Conservation (phyloP, 2,888 invertebrate genomes). For the Stictocephala bisonia region DNA sequence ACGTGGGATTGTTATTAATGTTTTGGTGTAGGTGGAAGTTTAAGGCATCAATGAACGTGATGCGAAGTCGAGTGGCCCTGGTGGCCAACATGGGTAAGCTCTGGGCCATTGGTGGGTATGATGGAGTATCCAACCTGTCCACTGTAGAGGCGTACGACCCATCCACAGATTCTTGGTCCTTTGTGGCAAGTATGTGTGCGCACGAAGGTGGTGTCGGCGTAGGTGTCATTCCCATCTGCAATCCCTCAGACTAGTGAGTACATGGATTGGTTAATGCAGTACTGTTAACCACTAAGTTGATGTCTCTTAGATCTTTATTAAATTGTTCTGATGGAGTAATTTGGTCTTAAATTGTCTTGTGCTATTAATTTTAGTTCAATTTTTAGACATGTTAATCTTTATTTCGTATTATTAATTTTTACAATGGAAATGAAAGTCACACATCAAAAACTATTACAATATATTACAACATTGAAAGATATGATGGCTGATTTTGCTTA, state of each 20-base stretch:
- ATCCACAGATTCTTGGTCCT: constrained; percentile 76
- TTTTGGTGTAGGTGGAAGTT: constrained; percentile 77
- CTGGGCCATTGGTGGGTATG: constrained; percentile 85
- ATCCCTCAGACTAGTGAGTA: constrained; percentile 50
- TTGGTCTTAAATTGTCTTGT: too few relatives aligned
- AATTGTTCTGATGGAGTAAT: too few relatives aligned
- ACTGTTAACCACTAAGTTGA: not conserved
- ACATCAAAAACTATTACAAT: too few relatives aligned
- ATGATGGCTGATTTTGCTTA: too few relatives aligned
- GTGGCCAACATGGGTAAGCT: constrained; percentile 86
- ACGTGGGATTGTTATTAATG: too few relatives aligned
- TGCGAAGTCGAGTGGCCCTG: constrained; percentile 82
- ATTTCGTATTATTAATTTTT: too few relatives aligned
- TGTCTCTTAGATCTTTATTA: too few relatives aligned
- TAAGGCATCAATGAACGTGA: constrained; percentile 84
- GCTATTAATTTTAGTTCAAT: too few relatives aligned
- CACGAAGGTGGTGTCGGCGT: constrained; percentile 93
- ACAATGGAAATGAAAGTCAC: too few relatives aligned
- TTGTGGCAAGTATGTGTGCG: constrained; percentile 81
- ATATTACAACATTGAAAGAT: too few relatives aligned
- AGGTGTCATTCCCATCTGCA: constrained; percentile 76
- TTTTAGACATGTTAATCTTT: too few relatives aligned
- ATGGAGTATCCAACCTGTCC: constrained; percentile 82
- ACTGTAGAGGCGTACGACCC: constrained; percentile 90
- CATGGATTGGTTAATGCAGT: not conserved